Evolutionary conservation across 1,140 invertebrate species (phyloP).

Genomic region (Halyomorpha halys): DNA sequence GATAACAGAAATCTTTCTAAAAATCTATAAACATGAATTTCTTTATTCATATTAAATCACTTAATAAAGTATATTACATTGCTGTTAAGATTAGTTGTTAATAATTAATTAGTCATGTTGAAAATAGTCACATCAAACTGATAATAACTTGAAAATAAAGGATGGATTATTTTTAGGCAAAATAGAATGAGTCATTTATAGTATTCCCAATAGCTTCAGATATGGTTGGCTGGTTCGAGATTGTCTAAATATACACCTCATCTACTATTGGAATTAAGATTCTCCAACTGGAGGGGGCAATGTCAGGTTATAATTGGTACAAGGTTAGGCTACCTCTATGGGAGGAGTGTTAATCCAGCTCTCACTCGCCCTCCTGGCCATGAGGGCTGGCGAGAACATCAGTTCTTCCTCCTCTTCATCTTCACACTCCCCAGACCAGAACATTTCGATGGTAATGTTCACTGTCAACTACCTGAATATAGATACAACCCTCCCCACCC

Average conservation of each 20-base stretch:
- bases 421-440: constrained; percentile 57
- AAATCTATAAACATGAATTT: no score
- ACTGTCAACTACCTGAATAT: constrained; percentile 30
- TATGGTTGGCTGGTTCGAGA: background rate
- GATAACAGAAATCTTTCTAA: no score
- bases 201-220: no score
- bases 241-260: no score
- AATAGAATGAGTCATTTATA: no score
- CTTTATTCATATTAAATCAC: no score
- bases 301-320: constrained; percentile 5
- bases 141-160: no score
- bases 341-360: constrained; percentile 77
- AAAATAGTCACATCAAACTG: no score
- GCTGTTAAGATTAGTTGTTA: no score
- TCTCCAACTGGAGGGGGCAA: constrained; percentile 10
- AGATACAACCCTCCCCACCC: constrained; percentile 37
- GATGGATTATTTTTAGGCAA: no score
- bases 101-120: no score
- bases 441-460: constrained; percentile 35
- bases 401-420: constrained; percentile 71
- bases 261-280: constrained; percentile 2
- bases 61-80: no score
- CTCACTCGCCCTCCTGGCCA: constrained; percentile 69
- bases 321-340: constrained; percentile 51
- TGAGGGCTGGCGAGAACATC: constrained; percentile 69